phyloP scores from a whole-genome alignment of 2,888 invertebrate genomes.

The Dicranocentrus wangi region DNA sequence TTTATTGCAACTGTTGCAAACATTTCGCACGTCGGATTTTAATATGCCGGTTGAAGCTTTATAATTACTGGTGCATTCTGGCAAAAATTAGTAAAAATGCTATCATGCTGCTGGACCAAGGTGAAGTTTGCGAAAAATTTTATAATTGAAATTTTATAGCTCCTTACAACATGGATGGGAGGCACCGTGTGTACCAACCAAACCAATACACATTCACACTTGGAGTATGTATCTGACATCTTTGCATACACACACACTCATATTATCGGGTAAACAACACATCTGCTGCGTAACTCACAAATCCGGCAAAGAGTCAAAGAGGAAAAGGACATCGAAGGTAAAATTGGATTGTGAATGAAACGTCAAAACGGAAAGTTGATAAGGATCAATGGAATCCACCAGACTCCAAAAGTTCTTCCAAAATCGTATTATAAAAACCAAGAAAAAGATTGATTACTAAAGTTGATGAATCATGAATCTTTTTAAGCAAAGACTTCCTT shows the following conservation, averaged over 20 bases:
- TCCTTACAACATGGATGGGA: no score
- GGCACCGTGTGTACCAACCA: no score
- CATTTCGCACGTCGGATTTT: constrained; percentile 25
- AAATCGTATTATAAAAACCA: neutral
- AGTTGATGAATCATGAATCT: neutral
- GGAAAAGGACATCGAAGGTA: no score
- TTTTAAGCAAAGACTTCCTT: neutral
- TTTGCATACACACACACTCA: no score
- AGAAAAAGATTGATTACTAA: neutral
- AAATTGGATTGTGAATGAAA: no score
- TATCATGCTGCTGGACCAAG: neutral
- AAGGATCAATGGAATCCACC: no score
- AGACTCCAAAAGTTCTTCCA: no score
- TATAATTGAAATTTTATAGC: constrained; percentile 18
- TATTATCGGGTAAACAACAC: no score
- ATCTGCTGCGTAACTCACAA: no score
- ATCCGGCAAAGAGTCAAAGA: no score
- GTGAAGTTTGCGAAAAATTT: neutral
- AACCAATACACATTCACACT: neutral
- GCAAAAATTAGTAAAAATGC: neutral
- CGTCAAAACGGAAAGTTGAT: no score
- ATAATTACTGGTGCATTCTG: constrained; percentile 1
- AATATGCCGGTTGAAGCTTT: neutral
- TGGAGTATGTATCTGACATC: neutral
- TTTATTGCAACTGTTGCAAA: constrained; percentile 24